phyloP scores from a whole-genome alignment of 2,797 vertebrate genomes.

The Neosilurus mollespiculum region DNA sequence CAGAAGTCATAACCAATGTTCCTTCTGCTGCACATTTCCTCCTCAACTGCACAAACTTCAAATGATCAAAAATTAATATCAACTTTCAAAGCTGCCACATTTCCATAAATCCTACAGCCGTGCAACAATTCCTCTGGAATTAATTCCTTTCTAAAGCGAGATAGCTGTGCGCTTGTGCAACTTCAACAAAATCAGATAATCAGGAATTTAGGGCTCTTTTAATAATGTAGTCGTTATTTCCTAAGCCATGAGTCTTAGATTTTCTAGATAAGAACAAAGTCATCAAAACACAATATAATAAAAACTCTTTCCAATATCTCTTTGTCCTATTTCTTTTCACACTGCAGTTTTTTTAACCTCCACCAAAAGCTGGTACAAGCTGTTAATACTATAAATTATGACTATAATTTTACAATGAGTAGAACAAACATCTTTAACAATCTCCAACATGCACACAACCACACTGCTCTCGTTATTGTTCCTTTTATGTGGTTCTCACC shows the following conservation, averaged over 20 bases:
- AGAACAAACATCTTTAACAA: slow-evolving; percentile 55
- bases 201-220: slow-evolving; percentile 17
- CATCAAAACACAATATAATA: slow-evolving; percentile 28
- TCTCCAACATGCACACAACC: slow-evolving; percentile 19
- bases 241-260: slow-evolving; percentile 1
- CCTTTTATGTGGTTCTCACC: slow-evolving; percentile 44
- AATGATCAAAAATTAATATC: neutral
- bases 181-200: neutral
- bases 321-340: neutral
- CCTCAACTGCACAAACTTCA: neutral
- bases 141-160: slow-evolving; percentile 4
- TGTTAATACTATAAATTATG: slow-evolving; percentile 44
- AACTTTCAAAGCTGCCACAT: neutral
- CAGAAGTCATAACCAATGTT: slow-evolving; percentile 51
- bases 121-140: neutral
- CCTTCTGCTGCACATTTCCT: slow-evolving; percentile 16
- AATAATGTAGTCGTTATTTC: slow-evolving; percentile 15
- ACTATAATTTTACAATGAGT: slow-evolving; percentile 48
- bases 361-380: slow-evolving; percentile 17
- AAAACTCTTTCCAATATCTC: neutral
- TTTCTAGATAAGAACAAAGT: slow-evolving; percentile 20
- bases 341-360: neutral
- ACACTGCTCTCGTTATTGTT: neutral
- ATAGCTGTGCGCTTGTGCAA: neutral
- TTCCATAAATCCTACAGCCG: neutral